phyloP scores from a whole-genome alignment of 2,113 vertebrate species.

The Apodemus speciosus region DNA sequence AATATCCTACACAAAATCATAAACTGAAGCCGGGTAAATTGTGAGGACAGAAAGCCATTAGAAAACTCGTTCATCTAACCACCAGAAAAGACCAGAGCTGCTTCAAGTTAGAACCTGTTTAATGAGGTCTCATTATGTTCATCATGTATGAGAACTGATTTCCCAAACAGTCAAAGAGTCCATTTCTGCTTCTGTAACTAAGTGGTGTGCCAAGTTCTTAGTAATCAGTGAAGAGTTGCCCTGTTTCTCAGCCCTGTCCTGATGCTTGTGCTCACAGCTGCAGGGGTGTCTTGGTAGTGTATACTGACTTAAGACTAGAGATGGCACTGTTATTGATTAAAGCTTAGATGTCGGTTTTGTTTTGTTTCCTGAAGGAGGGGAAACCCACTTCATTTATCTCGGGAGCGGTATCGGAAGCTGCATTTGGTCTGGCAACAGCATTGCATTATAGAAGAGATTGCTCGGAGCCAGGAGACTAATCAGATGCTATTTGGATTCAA shows the following conservation, averaged over 20 bases:
- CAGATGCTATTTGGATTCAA: constrained; percentile 95
- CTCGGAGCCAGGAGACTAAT: constrained; percentile 95
- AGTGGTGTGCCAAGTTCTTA: background rate
- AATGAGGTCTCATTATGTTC: background rate
- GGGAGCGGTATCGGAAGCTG: constrained; percentile 95
- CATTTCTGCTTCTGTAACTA: constrained; percentile 45
- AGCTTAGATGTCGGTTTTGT: constrained; percentile 46
- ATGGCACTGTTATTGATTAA: constrained; percentile 25
- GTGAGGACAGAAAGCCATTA: background rate
- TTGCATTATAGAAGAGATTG: constrained; percentile 97
- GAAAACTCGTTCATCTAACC: background rate
- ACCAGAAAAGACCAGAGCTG: background rate
- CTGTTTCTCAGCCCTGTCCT: background rate
- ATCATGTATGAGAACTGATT: background rate
- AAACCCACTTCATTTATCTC: constrained; percentile 95
- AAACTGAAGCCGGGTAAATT: constrained; percentile 44
- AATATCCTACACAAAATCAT: constrained; percentile 14
- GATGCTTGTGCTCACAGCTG: background rate
- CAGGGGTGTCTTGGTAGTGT: background rate
- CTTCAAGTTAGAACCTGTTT: constrained; percentile 44
- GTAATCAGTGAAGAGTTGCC: background rate
- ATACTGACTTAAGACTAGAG: constrained; percentile 38
- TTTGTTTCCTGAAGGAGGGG: constrained; percentile 84
- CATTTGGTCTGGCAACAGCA: constrained; percentile 97
- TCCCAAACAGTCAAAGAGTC: constrained; percentile 40